Evolutionary conservation across 2,888 invertebrate genomes (phyloP), one percentile per base, ranked within the genome.

Genomic region (Sphaerophoria rueppellii): DNA sequence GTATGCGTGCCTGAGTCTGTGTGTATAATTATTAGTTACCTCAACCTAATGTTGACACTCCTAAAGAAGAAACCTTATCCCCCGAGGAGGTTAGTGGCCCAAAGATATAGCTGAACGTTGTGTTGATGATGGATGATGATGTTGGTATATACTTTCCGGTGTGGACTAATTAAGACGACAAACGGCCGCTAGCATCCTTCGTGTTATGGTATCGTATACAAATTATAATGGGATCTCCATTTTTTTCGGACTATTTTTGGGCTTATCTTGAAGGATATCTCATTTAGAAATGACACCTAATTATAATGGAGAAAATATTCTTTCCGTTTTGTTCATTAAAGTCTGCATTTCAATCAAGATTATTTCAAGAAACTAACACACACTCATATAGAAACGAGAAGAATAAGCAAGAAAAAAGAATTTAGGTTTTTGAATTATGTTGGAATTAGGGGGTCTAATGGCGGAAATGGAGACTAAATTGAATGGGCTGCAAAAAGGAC

Each of bases 281-380:
- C 54, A 67, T 54, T 67, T 54, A n/a, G 67, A n/a, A 54, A 67
- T 67, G 67, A 67, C 67, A 67, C 67, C 67, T 67, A 67, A 67
- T 67, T 67, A 67, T 67, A 54, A 37, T 54, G 43, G 43, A 54
- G 54, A 54, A 67, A 67, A 67, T 67, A 54, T 54, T 67, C 52
- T 54, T 67, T 67, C 67, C 54, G 52, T 37, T 67, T 54, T 40
- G 54, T 50, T 65, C 67, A 67, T 52, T 67, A 67, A 67, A 67
- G 40, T 50, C 67, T 67, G 32, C n/a, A 34, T 50, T 67, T 67
- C 67, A 54, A 67, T 67, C 67, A 54, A 54, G 54, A 67, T 67
- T 40, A 52, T 34, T 43, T 43, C 4, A 12, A 11, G 14, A 37
- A 48, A 35, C 14, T 6, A 4, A 16, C 43, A 43, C 43, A 43